Evolutionary conservation across 2,113 vertebrate species (phyloP).

Genomic region (Syngnathus floridae): DNA sequence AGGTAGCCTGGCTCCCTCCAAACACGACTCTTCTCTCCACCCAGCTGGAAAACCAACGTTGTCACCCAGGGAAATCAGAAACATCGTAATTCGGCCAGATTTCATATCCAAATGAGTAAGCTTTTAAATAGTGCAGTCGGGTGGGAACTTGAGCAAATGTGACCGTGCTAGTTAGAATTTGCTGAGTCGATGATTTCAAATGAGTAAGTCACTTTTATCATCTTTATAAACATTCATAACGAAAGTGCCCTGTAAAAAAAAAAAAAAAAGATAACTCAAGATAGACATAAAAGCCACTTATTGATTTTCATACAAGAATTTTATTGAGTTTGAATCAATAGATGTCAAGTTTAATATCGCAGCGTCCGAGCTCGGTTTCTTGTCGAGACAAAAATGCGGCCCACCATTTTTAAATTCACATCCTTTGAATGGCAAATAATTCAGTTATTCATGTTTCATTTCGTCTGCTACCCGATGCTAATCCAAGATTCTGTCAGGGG

Average conservation of each 20-base stretch:
- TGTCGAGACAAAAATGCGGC: background rate
- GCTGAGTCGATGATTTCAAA: constrained; percentile 16
- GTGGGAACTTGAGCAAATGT: constrained; percentile 22
- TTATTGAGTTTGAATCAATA: too few relatives aligned
- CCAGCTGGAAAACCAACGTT: constrained; percentile 53
- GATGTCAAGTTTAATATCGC: too few relatives aligned
- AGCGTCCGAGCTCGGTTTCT: background rate
- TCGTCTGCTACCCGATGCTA: constrained; percentile 17
- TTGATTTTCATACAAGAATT: too few relatives aligned
- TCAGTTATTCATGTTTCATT: background rate
- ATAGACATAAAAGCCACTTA: too few relatives aligned
- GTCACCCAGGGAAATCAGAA: constrained; percentile 53
- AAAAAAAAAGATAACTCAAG: too few relatives aligned
- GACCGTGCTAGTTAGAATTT: constrained; percentile 22
- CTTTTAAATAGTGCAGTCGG: constrained; percentile 40
- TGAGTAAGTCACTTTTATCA: too few relatives aligned
- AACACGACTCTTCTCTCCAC: constrained; percentile 40
- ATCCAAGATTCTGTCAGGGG: constrained; percentile 12
- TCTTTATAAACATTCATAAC: too few relatives aligned
- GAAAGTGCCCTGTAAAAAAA: too few relatives aligned
- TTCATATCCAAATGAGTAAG: constrained; percentile 29
- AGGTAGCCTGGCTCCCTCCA: constrained; percentile 50
- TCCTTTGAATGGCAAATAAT: constrained; percentile 35
- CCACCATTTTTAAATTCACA: constrained; percentile 24
- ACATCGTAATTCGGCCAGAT: constrained; percentile 36